Conservation (phyloP, 2,797 vertebrate species). For the Crax fasciolata region DNA sequence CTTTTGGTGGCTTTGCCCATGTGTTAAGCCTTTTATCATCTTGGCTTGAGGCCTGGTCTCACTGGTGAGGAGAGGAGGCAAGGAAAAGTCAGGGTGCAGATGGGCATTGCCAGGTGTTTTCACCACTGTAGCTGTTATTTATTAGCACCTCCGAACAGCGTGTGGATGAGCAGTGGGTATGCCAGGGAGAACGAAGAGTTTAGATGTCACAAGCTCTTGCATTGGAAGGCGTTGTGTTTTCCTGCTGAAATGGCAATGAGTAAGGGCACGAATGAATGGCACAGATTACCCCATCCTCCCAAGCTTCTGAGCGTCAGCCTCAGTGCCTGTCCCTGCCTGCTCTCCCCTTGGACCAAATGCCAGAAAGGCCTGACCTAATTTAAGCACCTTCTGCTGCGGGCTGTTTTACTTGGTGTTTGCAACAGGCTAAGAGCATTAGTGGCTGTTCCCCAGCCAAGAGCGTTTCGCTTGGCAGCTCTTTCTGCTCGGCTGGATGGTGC, state of each 20-base stretch:
- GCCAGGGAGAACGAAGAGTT: neutral
- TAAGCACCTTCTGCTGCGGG: neutral
- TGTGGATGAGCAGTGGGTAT: neutral
- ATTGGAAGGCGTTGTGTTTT: neutral
- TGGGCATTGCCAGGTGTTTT: neutral
- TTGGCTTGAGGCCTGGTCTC: neutral
- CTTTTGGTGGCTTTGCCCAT: neutral
- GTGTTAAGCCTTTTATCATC: neutral
- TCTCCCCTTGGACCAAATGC: neutral
- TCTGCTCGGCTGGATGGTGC: neutral
- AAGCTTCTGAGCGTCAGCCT: neutral
- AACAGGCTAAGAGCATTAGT: conserved; percentile 4
- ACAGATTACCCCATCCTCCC: neutral
- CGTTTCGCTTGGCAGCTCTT: neutral
- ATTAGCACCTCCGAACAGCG: neutral
- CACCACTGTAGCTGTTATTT: neutral
- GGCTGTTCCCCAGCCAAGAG: neutral
- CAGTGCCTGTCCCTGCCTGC: neutral
- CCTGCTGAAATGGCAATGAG: neutral
- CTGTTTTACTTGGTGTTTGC: neutral
- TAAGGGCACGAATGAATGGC: neutral
- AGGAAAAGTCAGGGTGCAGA: neutral
- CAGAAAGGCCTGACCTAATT: conserved; percentile 4
- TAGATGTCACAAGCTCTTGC: neutral
- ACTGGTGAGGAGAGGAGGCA: neutral